phyloP scores from a whole-genome alignment of 2,113 vertebrate species.

The Eretmochelys imbricata region DNA sequence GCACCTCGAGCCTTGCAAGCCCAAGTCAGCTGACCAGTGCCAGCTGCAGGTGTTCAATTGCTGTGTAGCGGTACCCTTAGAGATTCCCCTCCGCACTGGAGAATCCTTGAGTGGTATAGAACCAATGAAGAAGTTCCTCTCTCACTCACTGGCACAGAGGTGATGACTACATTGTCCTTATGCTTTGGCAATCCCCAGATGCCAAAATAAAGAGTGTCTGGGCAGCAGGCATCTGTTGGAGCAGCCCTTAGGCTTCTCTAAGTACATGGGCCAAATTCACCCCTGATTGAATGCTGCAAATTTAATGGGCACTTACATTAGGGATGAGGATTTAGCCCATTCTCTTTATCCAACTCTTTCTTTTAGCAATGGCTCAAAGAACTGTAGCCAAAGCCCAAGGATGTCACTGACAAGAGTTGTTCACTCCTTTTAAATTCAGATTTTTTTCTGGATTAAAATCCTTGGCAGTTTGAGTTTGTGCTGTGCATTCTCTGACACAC shows the following conservation, averaged over 20 bases:
- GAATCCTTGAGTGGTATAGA: background rate
- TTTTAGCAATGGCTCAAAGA: slow-evolving; percentile 20
- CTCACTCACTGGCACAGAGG: background rate
- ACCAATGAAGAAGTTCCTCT: background rate
- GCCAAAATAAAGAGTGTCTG: background rate
- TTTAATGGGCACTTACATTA: background rate
- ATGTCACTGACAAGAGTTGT: background rate
- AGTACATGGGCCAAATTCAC: background rate
- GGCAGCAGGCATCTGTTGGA: background rate
- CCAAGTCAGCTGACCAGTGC: background rate
- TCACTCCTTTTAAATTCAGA: background rate
- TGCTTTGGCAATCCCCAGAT: background rate
- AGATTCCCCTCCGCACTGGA: background rate
- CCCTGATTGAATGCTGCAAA: background rate
- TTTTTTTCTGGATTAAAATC: background rate
- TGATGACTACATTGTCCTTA: background rate
- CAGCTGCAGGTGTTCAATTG: background rate
- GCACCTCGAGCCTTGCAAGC: background rate
- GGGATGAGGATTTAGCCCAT: background rate
- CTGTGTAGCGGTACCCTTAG: background rate
- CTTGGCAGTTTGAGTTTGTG: background rate
- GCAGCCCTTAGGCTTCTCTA: background rate
- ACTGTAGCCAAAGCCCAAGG: background rate
- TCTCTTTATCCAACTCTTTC: background rate
- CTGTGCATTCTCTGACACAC: background rate